Evolutionary conservation across 2,113 vertebrate species (phyloP).

Genomic region (Zosterops japonicus): DNA sequence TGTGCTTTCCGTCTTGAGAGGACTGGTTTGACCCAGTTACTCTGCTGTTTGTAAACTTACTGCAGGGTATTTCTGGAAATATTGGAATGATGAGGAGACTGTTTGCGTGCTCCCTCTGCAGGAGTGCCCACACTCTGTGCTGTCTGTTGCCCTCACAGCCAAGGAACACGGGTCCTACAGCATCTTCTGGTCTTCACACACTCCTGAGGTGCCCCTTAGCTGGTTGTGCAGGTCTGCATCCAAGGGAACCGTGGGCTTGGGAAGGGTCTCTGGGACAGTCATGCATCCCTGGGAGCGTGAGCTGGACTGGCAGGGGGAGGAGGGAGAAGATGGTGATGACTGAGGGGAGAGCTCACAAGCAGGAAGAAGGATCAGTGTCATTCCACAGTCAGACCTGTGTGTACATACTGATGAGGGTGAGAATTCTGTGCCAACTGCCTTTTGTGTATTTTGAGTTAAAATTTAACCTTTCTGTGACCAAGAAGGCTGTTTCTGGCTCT

Average conservation of each 20-base stretch:
- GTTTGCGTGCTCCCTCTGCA: fast-evolving
- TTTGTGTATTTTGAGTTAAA: constrained; percentile 22
- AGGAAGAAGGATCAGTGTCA: not conserved
- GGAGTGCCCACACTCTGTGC: not conserved
- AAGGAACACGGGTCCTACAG: fast-evolving
- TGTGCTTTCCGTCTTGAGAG: not conserved
- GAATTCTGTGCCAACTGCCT: not conserved
- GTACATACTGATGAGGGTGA: not conserved
- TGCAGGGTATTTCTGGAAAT: not conserved
- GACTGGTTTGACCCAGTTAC: not conserved
- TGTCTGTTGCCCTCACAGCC: not conserved
- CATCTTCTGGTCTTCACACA: not conserved
- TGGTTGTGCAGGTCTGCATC: not conserved
- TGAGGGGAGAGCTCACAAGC: not conserved
- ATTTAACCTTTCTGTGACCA: not conserved
- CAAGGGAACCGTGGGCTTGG: not conserved
- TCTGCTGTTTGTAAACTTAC: not conserved
- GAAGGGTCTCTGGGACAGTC: not conserved
- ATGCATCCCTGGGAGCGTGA: fast-evolving
- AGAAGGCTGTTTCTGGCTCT: not conserved
- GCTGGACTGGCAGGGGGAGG: not conserved
- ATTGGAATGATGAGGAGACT: not conserved
- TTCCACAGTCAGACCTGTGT: not conserved
- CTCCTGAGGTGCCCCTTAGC: not conserved
- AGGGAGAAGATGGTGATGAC: not conserved